These are phyloP conservation scores for Pocillopora verrucosa DNA, from an alignment of 64 coral and sea anemone genomes.

Conservation along the genomic window DNA sequence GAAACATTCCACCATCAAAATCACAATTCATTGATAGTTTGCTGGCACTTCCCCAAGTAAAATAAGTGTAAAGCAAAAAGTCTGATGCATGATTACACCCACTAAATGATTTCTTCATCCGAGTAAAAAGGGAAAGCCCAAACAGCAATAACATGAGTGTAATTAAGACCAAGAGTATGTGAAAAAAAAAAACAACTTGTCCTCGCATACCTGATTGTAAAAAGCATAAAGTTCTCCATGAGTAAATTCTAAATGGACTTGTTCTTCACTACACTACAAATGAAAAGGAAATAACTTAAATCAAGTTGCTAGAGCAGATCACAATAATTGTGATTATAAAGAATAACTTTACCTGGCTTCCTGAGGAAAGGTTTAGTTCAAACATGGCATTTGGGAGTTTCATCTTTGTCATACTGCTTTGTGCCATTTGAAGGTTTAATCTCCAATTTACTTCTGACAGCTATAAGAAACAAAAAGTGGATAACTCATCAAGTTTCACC, in stretches of 20 bases:
- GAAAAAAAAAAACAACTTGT: neutral
- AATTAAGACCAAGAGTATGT: too few relatives aligned
- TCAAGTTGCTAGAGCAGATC: neutral
- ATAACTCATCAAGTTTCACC: neutral
- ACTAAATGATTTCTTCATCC: too few relatives aligned
- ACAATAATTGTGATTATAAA: neutral
- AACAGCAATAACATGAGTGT: too few relatives aligned
- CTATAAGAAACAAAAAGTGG: constrained; percentile 3
- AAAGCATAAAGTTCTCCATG: constrained; percentile 96
- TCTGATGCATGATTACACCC: too few relatives aligned
- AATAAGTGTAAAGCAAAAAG: too few relatives aligned
- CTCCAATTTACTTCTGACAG: constrained; percentile 90
- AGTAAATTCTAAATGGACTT: constrained; percentile 90
- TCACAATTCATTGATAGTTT: too few relatives aligned
- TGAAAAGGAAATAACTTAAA: neutral
- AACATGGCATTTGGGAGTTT: constrained; percentile 96
- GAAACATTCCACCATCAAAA: too few relatives aligned
- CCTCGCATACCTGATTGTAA: constrained; percentile 81
- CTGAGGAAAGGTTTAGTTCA: constrained; percentile 79
- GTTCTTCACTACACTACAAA: constrained; percentile 70
- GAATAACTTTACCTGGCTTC: constrained; percentile 57
- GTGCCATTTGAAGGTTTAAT: constrained; percentile 97
- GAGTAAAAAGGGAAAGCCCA: too few relatives aligned
- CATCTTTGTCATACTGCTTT: constrained; percentile 84
- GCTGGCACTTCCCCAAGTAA: too few relatives aligned